Percentiles rank a stretch among this genome's conserved stretches.
Evolutionary conservation across 2,888 invertebrate species (phyloP).

Genomic region (Apamea sordens): DNA sequence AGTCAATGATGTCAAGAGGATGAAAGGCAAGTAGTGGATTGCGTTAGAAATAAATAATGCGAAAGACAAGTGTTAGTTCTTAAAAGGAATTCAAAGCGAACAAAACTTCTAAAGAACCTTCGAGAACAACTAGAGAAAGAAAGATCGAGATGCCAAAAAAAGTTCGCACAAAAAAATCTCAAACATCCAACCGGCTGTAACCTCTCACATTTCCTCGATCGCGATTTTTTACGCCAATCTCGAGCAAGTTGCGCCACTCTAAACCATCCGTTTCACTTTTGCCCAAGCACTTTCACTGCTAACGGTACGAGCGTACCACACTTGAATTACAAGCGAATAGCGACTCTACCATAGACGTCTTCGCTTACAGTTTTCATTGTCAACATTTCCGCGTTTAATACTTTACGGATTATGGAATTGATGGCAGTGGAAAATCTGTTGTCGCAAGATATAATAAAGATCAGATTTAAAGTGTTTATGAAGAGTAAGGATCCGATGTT

Average conservation of each 20-base stretch:
- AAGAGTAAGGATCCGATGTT: slow-evolving; percentile 70
- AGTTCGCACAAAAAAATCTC: slow-evolving; percentile 56
- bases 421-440: slow-evolving; percentile 66
- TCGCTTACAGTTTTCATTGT: slow-evolving; percentile 55
- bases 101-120: not conserved
- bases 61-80: not conserved
- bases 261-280: slow-evolving; percentile 89
- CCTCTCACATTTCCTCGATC: slow-evolving; percentile 81
- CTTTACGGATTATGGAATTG: slow-evolving; percentile 44
- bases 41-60: not conserved
- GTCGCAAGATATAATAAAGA: slow-evolving; percentile 66
- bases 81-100: not conserved
- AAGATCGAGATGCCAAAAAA: slow-evolving; percentile 49
- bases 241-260: slow-evolving; percentile 81
- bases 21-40: not conserved
- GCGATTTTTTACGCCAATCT: slow-evolving; percentile 84
- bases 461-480: slow-evolving; percentile 56
- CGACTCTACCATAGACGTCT: slow-evolving; percentile 67
- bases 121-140: slow-evolving; percentile 30
- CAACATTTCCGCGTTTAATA: slow-evolving; percentile 53
- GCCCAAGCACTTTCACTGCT: slow-evolving; percentile 87
- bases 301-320: slow-evolving; percentile 78
- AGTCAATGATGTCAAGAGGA: not conserved
- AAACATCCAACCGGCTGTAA: slow-evolving; percentile 61
- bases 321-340: slow-evolving; percentile 72